These are phyloP conservation scores for Aythya baeri DNA, from an alignment of 2,113 vertebrate genomes.

Conservation along the genomic window DNA sequence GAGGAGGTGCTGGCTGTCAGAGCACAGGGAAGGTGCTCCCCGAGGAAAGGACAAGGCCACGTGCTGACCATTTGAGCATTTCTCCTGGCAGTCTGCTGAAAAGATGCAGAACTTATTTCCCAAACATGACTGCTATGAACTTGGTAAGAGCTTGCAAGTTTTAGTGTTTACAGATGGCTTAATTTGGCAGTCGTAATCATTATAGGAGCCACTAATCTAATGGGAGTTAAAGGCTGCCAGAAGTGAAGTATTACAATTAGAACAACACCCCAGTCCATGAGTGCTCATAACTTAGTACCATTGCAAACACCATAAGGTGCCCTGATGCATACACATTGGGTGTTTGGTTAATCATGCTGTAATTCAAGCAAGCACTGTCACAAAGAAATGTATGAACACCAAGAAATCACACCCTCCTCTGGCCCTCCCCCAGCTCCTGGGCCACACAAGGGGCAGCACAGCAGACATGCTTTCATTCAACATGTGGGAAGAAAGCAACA, in stretches of 20 bases:
- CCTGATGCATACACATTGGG: not conserved
- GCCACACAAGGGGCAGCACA: not conserved
- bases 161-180: constrained; percentile 81
- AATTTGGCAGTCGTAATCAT: constrained; percentile 76
- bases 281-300: constrained; percentile 19
- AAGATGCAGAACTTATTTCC: constrained; percentile 40
- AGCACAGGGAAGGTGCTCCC: not conserved
- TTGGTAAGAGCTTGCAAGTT: constrained; percentile 62
- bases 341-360: not conserved
- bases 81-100: not conserved
- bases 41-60: not conserved
- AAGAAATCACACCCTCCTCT: not conserved
- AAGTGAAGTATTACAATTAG: constrained; percentile 69
- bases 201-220: constrained; percentile 75
- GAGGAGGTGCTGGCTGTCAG: fast-evolving
- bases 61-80: not conserved
- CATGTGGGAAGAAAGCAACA: not conserved
- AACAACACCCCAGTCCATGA: constrained; percentile 32
- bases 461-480: not conserved
- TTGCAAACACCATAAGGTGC: not conserved
- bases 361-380: not conserved
- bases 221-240: constrained; percentile 72
- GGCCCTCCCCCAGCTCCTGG: not conserved
- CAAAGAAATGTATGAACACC: not conserved
- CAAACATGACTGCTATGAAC: constrained; percentile 32